Evolutionary conservation across 2,113 vertebrate species (phyloP).

Genomic region (Tachycineta bicolor): DNA sequence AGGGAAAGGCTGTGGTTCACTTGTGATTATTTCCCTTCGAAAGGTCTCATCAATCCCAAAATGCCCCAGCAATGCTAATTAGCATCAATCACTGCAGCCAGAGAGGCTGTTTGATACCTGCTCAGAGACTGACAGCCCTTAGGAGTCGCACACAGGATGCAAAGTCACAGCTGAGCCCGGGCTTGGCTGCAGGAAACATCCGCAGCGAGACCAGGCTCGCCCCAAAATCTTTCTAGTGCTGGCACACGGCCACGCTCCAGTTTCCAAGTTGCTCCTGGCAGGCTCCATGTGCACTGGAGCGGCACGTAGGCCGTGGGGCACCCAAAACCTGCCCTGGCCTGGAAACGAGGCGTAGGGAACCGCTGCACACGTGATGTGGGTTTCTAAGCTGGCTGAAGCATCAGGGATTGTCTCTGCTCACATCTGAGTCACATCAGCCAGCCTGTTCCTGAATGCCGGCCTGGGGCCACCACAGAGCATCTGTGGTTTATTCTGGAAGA

Average conservation of each 20-base stretch:
- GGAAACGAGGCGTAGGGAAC: neutral
- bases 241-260: rapidly evolving
- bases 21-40: neutral
- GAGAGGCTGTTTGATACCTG: neutral
- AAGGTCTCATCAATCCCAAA: neutral
- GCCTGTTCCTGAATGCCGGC: neutral
- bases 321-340: neutral
- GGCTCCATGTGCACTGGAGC: rapidly evolving
- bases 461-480: rapidly evolving
- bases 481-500: neutral
- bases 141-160: neutral
- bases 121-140: neutral
- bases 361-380: neutral
- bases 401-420: neutral
- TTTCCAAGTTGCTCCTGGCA: neutral
- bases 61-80: neutral
- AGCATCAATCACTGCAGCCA: neutral
- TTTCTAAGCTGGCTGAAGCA: neutral
- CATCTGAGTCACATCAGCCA: neutral
- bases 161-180: neutral
- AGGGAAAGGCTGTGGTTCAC: neutral
- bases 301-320: neutral
- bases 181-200: neutral
- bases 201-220: neutral
- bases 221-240: neutral